phyloP scores from a whole-genome alignment of 2,797 vertebrate species.

The Syngnathus acus region DNA sequence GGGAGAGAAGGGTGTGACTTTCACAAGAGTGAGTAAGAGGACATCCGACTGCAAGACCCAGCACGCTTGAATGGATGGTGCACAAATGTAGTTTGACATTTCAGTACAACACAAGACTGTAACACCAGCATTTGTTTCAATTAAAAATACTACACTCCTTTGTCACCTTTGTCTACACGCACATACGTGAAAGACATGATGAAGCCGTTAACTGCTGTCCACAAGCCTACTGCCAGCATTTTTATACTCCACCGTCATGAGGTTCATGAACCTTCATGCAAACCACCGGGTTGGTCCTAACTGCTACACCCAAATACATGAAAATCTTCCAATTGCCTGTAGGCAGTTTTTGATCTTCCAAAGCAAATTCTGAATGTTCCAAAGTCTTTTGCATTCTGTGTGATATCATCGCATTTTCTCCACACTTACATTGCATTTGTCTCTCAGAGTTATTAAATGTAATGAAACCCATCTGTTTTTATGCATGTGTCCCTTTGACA shows the following conservation, averaged over 20 bases:
- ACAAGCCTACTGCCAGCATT: not conserved
- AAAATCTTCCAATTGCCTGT: not conserved
- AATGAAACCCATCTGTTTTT: not conserved
- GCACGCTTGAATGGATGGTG: slow-evolving; percentile 17
- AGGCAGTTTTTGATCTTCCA: not conserved
- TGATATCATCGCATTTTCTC: not conserved
- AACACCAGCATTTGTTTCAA: not conserved
- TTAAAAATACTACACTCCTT: no score
- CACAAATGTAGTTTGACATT: not conserved
- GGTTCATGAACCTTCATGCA: not conserved
- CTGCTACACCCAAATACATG: not conserved
- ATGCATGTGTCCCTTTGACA: no score
- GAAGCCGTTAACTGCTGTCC: no score
- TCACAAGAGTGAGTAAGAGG: slow-evolving; percentile 53
- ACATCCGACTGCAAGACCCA: slow-evolving; percentile 39
- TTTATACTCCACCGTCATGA: not conserved
- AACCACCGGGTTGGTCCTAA: not conserved
- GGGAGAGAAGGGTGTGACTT: slow-evolving; percentile 59
- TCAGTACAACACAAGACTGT: not conserved
- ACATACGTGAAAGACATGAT: no score
- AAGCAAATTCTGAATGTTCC: not conserved
- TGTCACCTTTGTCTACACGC: no score
- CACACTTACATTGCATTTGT: not conserved
- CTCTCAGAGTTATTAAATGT: not conserved
- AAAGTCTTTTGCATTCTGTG: not conserved